phyloP scores from a whole-genome alignment of 1,140 invertebrate species.

The Zaprionus camerounensis region DNA sequence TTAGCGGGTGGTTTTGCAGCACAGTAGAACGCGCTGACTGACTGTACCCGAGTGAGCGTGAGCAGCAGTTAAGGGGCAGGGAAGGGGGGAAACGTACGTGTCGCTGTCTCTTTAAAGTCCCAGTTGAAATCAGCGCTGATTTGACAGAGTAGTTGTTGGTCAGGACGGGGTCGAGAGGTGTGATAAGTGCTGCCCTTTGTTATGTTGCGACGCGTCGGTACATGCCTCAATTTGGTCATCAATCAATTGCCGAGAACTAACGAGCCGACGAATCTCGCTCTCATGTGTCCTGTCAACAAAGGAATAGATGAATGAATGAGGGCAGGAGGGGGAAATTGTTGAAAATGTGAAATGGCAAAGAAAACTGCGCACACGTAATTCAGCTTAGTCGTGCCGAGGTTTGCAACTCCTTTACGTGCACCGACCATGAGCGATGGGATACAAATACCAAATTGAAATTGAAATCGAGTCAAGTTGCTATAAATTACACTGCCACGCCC shows the following conservation, averaged over 20 bases:
- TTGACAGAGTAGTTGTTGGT: slow-evolving; percentile 32
- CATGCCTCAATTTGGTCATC: slow-evolving; percentile 68
- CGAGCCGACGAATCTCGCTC: slow-evolving; percentile 45
- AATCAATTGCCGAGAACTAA: slow-evolving; percentile 73
- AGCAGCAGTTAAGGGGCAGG: neutral
- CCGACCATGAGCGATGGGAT: slow-evolving; percentile 65
- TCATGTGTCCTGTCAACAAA: slow-evolving; percentile 24
- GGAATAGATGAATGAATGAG: neutral
- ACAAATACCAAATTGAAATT: slow-evolving; percentile 42
- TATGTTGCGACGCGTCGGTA: slow-evolving; percentile 21
- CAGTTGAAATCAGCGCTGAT: slow-evolving; percentile 65
- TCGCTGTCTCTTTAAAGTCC: slow-evolving; percentile 58
- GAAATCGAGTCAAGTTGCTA: slow-evolving; percentile 30
- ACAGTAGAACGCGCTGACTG: slow-evolving; percentile 34
- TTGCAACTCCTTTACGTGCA: slow-evolving; percentile 37
- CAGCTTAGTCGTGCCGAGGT: slow-evolving; percentile 52
- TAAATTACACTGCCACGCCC: slow-evolving; percentile 41
- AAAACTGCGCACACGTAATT: slow-evolving; percentile 67
- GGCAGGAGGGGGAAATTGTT: neutral
- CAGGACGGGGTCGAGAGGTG: slow-evolving; percentile 45
- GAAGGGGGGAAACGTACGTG: slow-evolving; percentile 10
- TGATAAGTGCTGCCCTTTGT: slow-evolving; percentile 74
- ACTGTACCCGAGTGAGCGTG: slow-evolving; percentile 47
- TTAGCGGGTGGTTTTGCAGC: slow-evolving; percentile 23
- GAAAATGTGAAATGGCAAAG: neutral